A percentile compares a stretch with the other conserved stretches of the same genome.
Evolutionary conservation across 2,113 vertebrate species (phyloP).

Genomic region (Epinephelus fuscoguttatus): DNA sequence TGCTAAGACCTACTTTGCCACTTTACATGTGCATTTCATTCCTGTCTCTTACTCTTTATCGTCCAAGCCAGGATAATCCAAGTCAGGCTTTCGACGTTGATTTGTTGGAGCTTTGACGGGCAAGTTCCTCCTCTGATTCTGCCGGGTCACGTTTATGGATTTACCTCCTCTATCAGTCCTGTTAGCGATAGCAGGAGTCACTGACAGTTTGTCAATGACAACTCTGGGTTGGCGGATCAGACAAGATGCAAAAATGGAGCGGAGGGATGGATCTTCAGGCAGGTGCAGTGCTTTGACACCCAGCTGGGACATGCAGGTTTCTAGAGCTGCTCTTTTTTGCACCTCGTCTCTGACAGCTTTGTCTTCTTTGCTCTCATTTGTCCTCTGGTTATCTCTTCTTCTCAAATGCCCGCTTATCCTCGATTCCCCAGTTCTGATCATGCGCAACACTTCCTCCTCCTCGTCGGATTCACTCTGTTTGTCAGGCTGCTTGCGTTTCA

Average conservation of each 20-base stretch:
- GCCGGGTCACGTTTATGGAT: background rate
- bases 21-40: background rate
- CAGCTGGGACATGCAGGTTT: background rate
- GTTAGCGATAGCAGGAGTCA: rapidly evolving
- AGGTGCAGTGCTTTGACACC: conserved; percentile 21
- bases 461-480: conserved; percentile 26
- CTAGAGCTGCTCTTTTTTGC: background rate
- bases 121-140: background rate
- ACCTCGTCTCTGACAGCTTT: background rate
- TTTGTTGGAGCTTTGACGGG: background rate
- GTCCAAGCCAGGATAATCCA: conserved; percentile 6
- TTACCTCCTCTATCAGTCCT: background rate
- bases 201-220: conserved; percentile 53
- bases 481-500: conserved; percentile 53
- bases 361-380: background rate
- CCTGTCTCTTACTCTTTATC: conserved; percentile 82
- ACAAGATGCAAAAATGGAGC: conserved; percentile 23
- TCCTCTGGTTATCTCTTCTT: background rate
- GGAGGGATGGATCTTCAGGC: conserved; percentile 33
- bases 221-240: conserved; percentile 65
- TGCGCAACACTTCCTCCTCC: background rate
- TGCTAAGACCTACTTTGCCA: background rate
- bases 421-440: background rate
- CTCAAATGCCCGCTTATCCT: background rate
- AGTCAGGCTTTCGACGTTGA: conserved; percentile 5